Evolutionary conservation across 2,113 vertebrate species (phyloP).

Genomic region (Felis catus): DNA sequence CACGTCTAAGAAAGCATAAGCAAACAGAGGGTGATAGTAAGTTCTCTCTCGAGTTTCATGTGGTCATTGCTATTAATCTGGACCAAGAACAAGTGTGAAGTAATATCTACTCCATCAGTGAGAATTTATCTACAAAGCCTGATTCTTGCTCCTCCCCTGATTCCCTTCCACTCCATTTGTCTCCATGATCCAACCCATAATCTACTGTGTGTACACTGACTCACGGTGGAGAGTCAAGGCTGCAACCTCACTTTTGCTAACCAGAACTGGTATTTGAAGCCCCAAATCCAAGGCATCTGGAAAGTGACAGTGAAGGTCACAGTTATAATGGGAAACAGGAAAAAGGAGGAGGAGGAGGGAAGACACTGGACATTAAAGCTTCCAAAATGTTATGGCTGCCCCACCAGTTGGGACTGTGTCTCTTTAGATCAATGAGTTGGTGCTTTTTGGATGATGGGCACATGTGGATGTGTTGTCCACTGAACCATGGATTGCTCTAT

Average conservation of each 20-base stretch:
- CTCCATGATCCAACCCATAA: neutral
- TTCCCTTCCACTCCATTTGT: neutral
- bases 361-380: neutral
- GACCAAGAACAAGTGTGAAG: neutral
- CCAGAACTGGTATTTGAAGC: neutral
- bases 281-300: neutral
- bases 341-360: neutral
- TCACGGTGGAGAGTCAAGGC: neutral
- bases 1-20: neutral
- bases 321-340: neutral
- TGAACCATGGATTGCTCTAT: neutral
- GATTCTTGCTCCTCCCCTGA: neutral
- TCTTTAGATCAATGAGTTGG: neutral
- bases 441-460: neutral
- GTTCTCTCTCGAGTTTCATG: neutral
- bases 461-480: too few species aligned
- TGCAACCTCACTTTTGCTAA: slow-evolving; percentile 11
- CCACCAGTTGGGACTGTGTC: rapidly evolving
- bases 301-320: neutral
- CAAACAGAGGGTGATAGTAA: neutral
- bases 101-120: neutral
- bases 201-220: neutral
- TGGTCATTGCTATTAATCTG: neutral
- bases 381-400: neutral
- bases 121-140: neutral